Evolutionary conservation across 2,888 invertebrate species (phyloP).

Genomic region (Dorcus hopei): DNA sequence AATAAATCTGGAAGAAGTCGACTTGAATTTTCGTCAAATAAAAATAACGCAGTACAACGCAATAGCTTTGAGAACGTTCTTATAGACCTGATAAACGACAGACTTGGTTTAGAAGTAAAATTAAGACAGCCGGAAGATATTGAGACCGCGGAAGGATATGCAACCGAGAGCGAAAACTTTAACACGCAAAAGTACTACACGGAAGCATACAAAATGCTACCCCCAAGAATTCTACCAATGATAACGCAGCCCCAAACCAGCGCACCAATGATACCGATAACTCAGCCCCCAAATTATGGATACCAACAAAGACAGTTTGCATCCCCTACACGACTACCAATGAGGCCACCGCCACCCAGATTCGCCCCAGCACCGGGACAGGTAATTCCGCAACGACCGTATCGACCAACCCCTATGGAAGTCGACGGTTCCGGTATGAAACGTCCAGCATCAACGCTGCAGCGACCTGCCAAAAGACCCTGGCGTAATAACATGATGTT

Average conservation of each 20-base stretch:
- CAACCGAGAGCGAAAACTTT: not conserved
- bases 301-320: not conserved
- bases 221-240: not conserved
- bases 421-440: not conserved
- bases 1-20: conserved; percentile 4
- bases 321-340: not conserved
- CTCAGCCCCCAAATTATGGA: not conserved
- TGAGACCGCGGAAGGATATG: not conserved
- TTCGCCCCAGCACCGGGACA: not conserved
- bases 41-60: not conserved
- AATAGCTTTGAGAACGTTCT: not conserved
- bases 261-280: not conserved
- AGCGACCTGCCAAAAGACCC: not conserved
- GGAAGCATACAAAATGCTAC: not conserved
- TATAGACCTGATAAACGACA: not conserved
- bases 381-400: not conserved
- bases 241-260: not conserved
- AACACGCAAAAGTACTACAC: not conserved
- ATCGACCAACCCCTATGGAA: conserved; percentile 5
- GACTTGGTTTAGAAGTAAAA: not conserved
- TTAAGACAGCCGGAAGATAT: not conserved
- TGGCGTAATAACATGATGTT: too few relatives aligned
- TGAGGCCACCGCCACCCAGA: not conserved
- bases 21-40: not conserved
- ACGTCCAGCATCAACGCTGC: not conserved